Conservation (phyloP, 2,113 vertebrate genomes). For the Zeus faber region DNA sequence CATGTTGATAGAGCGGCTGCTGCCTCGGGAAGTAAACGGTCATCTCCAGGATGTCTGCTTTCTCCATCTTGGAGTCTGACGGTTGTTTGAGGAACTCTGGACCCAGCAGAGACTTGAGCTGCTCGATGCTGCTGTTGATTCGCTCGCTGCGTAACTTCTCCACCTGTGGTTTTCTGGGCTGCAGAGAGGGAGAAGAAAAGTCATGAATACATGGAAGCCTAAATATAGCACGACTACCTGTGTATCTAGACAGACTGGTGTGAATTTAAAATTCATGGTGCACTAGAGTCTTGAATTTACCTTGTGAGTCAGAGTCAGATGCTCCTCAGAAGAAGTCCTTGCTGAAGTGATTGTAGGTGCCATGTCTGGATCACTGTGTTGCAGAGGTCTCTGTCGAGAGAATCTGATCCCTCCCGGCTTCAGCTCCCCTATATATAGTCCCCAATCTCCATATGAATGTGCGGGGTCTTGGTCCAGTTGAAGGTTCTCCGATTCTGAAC, state of each 20-base stretch:
- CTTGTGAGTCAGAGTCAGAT: slow-evolving; percentile 32
- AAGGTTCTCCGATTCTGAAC: slow-evolving; percentile 50
- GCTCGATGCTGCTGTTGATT: slow-evolving; percentile 49
- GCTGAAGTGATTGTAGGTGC: slow-evolving; percentile 31
- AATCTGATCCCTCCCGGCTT: slow-evolving; percentile 33
- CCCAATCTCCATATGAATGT: slow-evolving; percentile 50
- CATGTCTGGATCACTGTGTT: slow-evolving; percentile 41
- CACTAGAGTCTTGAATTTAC: slow-evolving; percentile 20
- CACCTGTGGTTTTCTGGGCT: slow-evolving; percentile 26
- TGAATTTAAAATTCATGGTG: not conserved
- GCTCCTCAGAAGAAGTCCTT: slow-evolving; percentile 27
- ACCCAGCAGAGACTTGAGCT: slow-evolving; percentile 40
- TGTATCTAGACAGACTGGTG: too few relatives aligned
- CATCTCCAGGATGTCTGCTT: slow-evolving; percentile 50
- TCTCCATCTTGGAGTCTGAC: slow-evolving; percentile 44
- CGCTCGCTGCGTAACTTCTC: slow-evolving; percentile 46
- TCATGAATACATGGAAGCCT: slow-evolving; percentile 4
- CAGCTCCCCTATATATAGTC: slow-evolving; percentile 37
- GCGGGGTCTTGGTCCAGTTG: slow-evolving; percentile 41
- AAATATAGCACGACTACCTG: too few relatives aligned
- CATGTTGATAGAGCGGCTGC: slow-evolving; percentile 12
- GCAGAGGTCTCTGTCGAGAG: slow-evolving; percentile 38
- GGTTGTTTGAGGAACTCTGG: slow-evolving; percentile 32
- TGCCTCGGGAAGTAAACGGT: slow-evolving; percentile 28
- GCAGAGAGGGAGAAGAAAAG: not conserved